Evolutionary conservation across 2,888 invertebrate species (phyloP).

Genomic region (Eristalis tenax): DNA sequence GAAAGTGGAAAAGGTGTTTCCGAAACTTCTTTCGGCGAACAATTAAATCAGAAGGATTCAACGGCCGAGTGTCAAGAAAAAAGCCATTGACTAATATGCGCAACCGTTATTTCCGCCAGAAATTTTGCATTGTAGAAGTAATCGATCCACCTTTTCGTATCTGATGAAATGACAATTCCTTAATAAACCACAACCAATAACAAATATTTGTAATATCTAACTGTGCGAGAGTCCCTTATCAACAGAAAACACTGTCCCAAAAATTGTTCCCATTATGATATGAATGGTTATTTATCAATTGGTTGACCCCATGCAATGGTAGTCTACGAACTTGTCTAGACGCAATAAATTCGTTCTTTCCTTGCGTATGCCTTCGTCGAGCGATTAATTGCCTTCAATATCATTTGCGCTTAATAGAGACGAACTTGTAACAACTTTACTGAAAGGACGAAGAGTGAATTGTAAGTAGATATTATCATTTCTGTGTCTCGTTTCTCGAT

Average conservation of each 20-base stretch:
- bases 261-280: background rate
- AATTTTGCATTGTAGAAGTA: too few species aligned
- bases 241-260: background rate
- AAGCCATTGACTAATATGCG: too few species aligned
- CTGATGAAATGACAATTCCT: too few species aligned
- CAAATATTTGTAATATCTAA: background rate
- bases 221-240: background rate
- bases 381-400: constrained; percentile 6
- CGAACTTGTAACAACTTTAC: background rate
- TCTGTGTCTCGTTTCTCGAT: background rate
- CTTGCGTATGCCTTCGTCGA: background rate
- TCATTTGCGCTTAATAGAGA: background rate
- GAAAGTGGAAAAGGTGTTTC: too few species aligned
- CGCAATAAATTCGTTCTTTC: constrained; percentile 19
- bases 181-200: background rate
- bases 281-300: background rate
- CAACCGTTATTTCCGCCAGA: too few species aligned
- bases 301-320: background rate
- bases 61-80: too few species aligned
- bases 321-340: constrained; percentile 29
- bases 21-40: too few species aligned
- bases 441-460: background rate
- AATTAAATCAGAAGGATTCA: too few species aligned
- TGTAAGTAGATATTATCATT: background rate
- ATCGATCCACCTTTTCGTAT: too few species aligned